A percentile compares a stretch with the other conserved stretches of the same genome.
Evolutionary conservation across 2,797 vertebrate genomes (phyloP).

Genomic region (Iguana delicatissima): DNA sequence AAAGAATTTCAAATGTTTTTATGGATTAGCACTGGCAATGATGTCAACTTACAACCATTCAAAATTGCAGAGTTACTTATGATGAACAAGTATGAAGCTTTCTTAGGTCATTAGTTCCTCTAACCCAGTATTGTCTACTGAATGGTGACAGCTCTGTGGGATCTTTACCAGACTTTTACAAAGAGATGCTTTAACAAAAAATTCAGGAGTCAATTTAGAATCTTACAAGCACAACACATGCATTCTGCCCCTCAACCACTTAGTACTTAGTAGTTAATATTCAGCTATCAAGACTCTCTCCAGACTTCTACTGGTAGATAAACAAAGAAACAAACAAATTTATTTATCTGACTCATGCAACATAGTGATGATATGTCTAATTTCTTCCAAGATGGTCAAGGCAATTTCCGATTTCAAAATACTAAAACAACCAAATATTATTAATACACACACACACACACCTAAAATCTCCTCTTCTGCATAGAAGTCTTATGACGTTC

Average conservation of each 20-base stretch:
- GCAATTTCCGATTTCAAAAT: too few species aligned
- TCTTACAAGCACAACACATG: not conserved
- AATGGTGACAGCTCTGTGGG: not conserved
- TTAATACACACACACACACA: too few species aligned
- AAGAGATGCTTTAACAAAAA: not conserved
- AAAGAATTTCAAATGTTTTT: slow-evolving; percentile 17
- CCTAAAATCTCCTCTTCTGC: too few species aligned
- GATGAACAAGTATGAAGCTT: not conserved
- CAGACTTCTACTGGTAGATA: not conserved
- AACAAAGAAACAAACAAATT: too few species aligned
- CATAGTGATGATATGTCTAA: too few species aligned
- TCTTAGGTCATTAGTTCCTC: not conserved
- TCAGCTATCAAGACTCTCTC: too few species aligned
- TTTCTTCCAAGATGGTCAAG: too few species aligned
- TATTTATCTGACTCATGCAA: not conserved
- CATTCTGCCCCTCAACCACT: not conserved
- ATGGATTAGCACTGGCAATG: not conserved
- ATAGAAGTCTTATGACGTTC: too few species aligned
- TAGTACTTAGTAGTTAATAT: too few species aligned
- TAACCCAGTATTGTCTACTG: not conserved
- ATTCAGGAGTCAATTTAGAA: not conserved
- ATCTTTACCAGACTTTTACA: not conserved
- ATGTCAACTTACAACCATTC: not conserved
- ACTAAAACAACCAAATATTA: too few species aligned
- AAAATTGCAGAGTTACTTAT: not conserved